Base-by-base conservation (phyloP, 1,140 invertebrate genomes). In the Mycetomoellerius zeteki region DNA sequence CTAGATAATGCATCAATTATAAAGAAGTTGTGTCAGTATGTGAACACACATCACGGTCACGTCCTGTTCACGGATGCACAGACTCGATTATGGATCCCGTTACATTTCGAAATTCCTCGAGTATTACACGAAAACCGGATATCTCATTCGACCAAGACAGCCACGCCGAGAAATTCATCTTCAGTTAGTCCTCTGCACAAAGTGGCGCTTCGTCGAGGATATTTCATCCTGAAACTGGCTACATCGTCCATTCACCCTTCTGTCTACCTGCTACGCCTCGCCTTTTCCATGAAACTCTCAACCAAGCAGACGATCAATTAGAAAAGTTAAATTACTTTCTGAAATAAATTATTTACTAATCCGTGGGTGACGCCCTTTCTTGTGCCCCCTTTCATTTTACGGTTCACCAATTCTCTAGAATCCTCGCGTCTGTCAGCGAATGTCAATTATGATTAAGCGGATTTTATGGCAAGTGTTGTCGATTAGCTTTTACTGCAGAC, bases 241-340 rank as follows among this genome's bases (percentile, higher is more conserved):
- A 47, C 52, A 71, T 54, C 87, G 67, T 67, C 76, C 62, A 56
- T 56, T 62, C 58, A 62, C 75, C 76, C 65, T 77, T 85, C 88
- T 21, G 81, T 56, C 72, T 81, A 71, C 77, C 73, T 58, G 33
- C 52, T 27, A 47, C 58, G 33, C 71, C 50, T 86, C 69, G 33
- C 54, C 54, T 73, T 75, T 89, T 76, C 47, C 56, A 52, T 77
- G 87, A 77, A 88, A 88, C 87, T 85, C 62, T 65, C 12, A 14
- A 12, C 62, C 54, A 69, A 69, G 60, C 73, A 71, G 90, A 88
- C 80, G 87, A 92, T 92, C 92, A 92, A 93, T 92, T 92, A 93
- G 88, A 91, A 91, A 93, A 93, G 92, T 93, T 93, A 91, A 91
- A 93, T 93, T 93, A 92, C 93, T 92, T 91, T 43, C 86, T 67